Evolutionary conservation across 1,140 invertebrate genomes (phyloP).

Genomic region (Zaprionus capensis): DNA sequence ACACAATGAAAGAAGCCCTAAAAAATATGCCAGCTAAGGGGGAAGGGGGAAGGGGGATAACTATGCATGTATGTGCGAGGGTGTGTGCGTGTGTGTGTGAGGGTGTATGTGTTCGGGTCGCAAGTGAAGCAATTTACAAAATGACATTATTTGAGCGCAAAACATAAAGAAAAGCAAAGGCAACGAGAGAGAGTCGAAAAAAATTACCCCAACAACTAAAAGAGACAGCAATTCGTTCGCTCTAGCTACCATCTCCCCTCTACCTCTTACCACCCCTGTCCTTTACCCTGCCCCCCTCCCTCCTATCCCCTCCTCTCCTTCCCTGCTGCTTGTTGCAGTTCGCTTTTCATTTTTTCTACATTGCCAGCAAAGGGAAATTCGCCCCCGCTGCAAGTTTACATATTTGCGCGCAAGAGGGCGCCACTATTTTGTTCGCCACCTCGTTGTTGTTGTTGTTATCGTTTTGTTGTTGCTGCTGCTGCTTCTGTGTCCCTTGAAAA

Average conservation of each 20-base stretch:
- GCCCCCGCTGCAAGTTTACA: slow-evolving; percentile 64
- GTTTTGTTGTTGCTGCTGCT: slow-evolving; percentile 19
- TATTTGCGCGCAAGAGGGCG: slow-evolving; percentile 67
- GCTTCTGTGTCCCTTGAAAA: slow-evolving; percentile 53
- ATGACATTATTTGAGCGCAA: slow-evolving; percentile 77
- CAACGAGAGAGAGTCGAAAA: slow-evolving; percentile 39
- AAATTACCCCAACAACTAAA: slow-evolving; percentile 73
- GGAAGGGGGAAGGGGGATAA: background rate
- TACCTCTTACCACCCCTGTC: background rate
- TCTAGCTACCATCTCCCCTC: background rate
- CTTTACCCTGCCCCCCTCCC: background rate
- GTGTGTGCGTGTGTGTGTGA: background rate
- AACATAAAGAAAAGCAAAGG: slow-evolving; percentile 59
- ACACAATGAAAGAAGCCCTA: slow-evolving; percentile 66
- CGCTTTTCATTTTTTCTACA: slow-evolving; percentile 32
- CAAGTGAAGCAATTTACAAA: slow-evolving; percentile 73
- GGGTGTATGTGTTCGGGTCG: background rate
- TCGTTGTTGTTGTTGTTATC: slow-evolving; percentile 29
- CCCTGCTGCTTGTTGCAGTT: slow-evolving; percentile 35
- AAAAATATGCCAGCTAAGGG: slow-evolving; percentile 64
- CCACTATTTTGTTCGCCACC: slow-evolving; percentile 53
- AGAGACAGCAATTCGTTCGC: slow-evolving; percentile 49
- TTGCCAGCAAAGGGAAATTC: slow-evolving; percentile 18
- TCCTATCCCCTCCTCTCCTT: background rate
- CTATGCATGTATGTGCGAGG: slow-evolving; percentile 12